A percentile compares a stretch with the other conserved stretches of the same genome.
phyloP scores from a whole-genome alignment of 2,888 invertebrate species.

The Gryllus longicercus region DNA sequence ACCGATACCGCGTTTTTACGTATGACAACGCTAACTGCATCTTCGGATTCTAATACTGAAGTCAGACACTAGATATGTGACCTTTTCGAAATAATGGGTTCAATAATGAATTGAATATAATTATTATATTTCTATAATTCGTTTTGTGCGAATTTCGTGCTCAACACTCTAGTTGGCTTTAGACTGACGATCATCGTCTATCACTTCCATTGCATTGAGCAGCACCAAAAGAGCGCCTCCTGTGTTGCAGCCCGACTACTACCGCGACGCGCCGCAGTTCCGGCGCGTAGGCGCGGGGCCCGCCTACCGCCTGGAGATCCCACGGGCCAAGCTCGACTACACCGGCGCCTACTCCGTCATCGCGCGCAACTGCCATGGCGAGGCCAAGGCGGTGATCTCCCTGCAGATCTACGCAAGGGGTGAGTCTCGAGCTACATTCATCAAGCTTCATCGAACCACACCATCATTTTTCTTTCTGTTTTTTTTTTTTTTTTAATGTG shows the following conservation, averaged over 20 bases:
- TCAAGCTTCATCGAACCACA: no score
- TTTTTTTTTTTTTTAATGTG: no score
- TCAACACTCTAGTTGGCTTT: not conserved
- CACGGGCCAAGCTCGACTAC: conserved; percentile 79
- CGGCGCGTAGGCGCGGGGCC: conserved; percentile 71
- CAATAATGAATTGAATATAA: no score
- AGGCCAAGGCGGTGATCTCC: conserved; percentile 81
- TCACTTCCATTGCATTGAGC: no score
- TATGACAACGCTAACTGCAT: no score
- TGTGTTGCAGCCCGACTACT: conserved; percentile 73
- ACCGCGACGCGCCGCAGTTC: conserved; percentile 80
- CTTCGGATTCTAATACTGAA: no score
- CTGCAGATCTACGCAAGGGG: conserved; percentile 82
- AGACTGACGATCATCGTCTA: no score
- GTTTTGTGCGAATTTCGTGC: not conserved
- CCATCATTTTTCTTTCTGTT: no score
- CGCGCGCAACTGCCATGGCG: conserved; percentile 77
- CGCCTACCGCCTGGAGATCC: conserved; percentile 79
- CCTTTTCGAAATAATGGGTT: no score
- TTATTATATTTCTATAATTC: not conserved
- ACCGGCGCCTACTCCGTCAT: conserved; percentile 84
- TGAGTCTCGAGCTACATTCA: conserved; percentile 44
- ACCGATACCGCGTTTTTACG: no score
- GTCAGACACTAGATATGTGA: no score
- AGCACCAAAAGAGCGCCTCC: conserved; percentile 21